Evolutionary conservation across 2,888 invertebrate species (phyloP), one percentile per base, ranked within the genome.

Genomic region (Yponomeuta cagnagella): DNA sequence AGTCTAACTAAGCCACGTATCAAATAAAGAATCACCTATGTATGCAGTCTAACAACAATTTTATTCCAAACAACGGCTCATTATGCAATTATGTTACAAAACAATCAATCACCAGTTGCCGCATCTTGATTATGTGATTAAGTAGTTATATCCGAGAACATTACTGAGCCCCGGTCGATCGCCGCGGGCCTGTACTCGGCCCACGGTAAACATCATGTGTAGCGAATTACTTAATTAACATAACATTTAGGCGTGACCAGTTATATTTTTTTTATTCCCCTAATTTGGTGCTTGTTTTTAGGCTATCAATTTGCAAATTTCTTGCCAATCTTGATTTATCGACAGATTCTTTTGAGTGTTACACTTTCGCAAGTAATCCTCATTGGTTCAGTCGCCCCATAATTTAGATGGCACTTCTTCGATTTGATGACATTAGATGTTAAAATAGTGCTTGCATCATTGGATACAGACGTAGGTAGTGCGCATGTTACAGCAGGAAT

Each of bases 51-150:
- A 68, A 68, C 23, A 9, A 68, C 68, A 68, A 68, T 68, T 68
- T 68, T 30, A 10, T 68, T 58, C 52, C 52, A 58, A 67, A 43
- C 30, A 76, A 77, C 75, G 74, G 71, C 74, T 77, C 75, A 78
- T 85, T 85, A 79, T 79, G 71, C 72, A 74, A 72, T 75, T 76
- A 75, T 71, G 67, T 68, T 73, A 73, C 69, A 71, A 73, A 76
- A 76, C 75, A 74, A 78, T 77, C 77, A 78, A 77, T 77, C 77
- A 76, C 76, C 76, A 77, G 77, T 77, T 80, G 78, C 78, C 75
- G 82, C 80, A 79, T 80, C 83, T 84, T 83, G 84, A 87, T 87
- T 86, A 84, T 87, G 80, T 85, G 84, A 87, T 89, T 86, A 88
- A 85, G 81, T 76, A 77, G 82, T 84, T 82, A 81, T 77, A 58